Base-by-base conservation (phyloP, 2,888 invertebrate genomes). In the Lochmaea capreae region DNA sequence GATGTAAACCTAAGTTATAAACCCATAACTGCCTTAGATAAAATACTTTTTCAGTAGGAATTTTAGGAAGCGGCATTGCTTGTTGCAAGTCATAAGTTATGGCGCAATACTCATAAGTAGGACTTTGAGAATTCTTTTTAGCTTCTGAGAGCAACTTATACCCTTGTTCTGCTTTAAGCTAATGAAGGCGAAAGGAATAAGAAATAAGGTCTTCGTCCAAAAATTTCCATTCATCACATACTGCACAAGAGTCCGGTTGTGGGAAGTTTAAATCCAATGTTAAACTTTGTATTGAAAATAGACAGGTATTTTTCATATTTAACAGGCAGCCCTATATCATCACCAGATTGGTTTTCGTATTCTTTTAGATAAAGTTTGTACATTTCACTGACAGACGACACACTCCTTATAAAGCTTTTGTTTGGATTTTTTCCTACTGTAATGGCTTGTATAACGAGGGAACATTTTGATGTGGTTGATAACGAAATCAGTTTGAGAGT, bases 31-130 rank as follows among this genome's bases (percentile, higher is more conserved):
- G n/a, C n/a, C n/a, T 59, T 43, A 43, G 43, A 6, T 43, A 43
- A 11, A 43, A 43, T 43, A 43, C 43, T n/a, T 43, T 43, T 43
- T 43, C 43, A 43, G 43, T 54, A 54, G 16, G 16, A 54, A 16
- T 54, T 54, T 54, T 54, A 54, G 54, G 54, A 54, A 54, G 54
- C 54, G n/a, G 54, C 54, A 54, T 54, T 54, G 54, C 54, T 54
- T 54, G 54, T 54, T 54, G n/a, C 54, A 1, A 54, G 54, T 54
- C 12, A 54, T 54, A n/a, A 54, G 54, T 14, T 54, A 54, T 54
- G 54, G 8, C 54, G n/a, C 54, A 54, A 54, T 54, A 54, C 54
- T 54, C 54, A 54, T 12, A n/a, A n/a, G n/a, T n/a, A n/a, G n/a
- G n/a, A n/a, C n/a, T 54, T n/a, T 54, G 54, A 54, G 54, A 54